Conservation (phyloP, 2,797 vertebrate genomes). For the Phalloptychus januarius region DNA sequence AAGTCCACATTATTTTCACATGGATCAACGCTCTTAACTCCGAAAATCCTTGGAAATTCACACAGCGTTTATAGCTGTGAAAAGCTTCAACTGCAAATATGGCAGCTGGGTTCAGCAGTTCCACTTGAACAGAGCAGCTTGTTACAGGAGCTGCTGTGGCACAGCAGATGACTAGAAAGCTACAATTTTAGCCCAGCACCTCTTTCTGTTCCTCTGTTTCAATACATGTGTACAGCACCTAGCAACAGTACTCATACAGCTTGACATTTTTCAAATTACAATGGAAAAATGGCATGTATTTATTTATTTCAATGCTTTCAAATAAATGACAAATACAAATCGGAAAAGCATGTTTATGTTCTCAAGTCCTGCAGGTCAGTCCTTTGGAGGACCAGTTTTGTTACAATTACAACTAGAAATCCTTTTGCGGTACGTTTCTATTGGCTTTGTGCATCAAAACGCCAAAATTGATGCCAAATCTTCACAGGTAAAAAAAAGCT, state of each 20-base stretch:
- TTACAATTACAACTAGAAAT: background rate
- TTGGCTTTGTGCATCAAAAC: background rate
- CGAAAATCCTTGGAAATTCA: background rate
- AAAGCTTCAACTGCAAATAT: conserved; percentile 2
- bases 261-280: background rate
- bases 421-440: background rate
- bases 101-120: background rate
- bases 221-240: background rate
- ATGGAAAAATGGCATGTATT: background rate
- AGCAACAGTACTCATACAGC: background rate
- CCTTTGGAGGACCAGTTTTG: background rate
- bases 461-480: background rate
- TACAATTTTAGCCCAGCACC: background rate
- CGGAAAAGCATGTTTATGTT: background rate
- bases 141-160: background rate
- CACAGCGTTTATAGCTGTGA: background rate
- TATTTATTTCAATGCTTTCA: background rate
- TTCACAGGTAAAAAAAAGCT: background rate
- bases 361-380: background rate
- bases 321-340: background rate
- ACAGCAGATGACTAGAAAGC: background rate
- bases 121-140: background rate
- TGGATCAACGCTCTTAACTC: background rate
- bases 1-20: background rate
- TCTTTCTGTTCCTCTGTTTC: background rate